Evolutionary conservation across 2,888 invertebrate genomes (phyloP).

Genomic region (Lepeophtheirus nordmannii): DNA sequence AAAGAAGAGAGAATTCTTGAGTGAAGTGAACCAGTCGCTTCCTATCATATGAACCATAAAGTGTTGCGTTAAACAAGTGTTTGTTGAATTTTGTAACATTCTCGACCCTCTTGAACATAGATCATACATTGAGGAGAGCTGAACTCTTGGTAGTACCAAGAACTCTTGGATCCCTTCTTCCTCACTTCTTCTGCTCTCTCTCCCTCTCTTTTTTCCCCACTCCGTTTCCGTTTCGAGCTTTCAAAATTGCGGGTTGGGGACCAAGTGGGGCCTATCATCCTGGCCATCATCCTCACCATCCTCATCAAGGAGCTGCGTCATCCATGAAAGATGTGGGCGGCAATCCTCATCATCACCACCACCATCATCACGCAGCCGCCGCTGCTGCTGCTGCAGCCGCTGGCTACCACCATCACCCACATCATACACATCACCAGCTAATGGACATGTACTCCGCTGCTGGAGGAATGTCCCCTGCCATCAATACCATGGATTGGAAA

Average conservation of each 20-base stretch:
- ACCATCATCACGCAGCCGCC: not conserved
- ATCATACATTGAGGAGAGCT: too few relatives aligned
- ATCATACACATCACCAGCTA: conserved; percentile 15
- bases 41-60: too few relatives aligned
- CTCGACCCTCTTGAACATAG: too few relatives aligned
- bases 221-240: not conserved
- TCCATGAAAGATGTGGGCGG: not conserved
- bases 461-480: conserved; percentile 21
- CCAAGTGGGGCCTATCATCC: conserved; percentile 5
- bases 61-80: too few relatives aligned
- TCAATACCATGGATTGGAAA: conserved; percentile 25
- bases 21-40: too few relatives aligned
- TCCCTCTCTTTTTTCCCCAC: not conserved
- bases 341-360: not conserved
- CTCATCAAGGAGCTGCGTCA: not conserved
- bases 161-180: not conserved
- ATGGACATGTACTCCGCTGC: conserved; percentile 24
- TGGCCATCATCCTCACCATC: not conserved
- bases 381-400: conserved; percentile 5
- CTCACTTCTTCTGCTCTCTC: not conserved
- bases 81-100: too few relatives aligned
- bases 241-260: conserved; percentile 22
- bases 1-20: too few relatives aligned
- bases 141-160: too few relatives aligned
- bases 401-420: conserved; percentile 6